phyloP scores from a whole-genome alignment of 2,888 invertebrate genomes.

The Maniola hyperantus region DNA sequence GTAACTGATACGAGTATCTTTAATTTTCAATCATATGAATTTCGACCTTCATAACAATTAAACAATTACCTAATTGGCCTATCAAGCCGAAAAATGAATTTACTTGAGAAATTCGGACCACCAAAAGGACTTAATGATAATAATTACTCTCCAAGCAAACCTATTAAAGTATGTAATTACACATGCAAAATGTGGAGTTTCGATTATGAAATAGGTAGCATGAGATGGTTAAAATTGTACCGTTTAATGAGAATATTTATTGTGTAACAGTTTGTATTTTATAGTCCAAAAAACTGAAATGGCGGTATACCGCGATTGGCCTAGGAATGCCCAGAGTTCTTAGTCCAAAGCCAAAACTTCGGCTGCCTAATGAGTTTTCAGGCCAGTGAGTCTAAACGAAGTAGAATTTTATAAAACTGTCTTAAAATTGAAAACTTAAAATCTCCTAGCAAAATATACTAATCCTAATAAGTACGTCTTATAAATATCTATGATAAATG shows the following conservation, averaged over 20 bases:
- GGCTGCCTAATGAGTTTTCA: too few species aligned
- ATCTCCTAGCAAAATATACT: too few species aligned
- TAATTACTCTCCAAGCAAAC: slow-evolving; percentile 14
- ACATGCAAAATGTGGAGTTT: slow-evolving; percentile 10
- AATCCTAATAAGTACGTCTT: too few species aligned
- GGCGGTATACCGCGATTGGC: too few species aligned
- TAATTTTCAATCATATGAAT: slow-evolving; percentile 9
- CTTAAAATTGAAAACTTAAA: too few species aligned
- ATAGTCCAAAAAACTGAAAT: too few species aligned
- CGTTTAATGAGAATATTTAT: slow-evolving; percentile 5
- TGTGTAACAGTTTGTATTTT: neutral
- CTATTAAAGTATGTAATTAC: slow-evolving; percentile 15
- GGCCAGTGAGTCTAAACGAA: too few species aligned
- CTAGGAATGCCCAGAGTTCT: too few species aligned
- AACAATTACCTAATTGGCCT: slow-evolving; percentile 19
- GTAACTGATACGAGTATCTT: neutral
- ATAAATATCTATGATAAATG: too few species aligned
- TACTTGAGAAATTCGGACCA: slow-evolving; percentile 22
- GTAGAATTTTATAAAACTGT: too few species aligned
- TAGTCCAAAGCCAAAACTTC: too few species aligned
- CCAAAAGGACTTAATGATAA: slow-evolving; percentile 24
- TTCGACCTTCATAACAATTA: slow-evolving; percentile 18
- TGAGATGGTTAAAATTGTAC: slow-evolving; percentile 11
- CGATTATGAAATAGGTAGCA: slow-evolving; percentile 10
- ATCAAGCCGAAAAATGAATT: slow-evolving; percentile 34